Base-by-base conservation (phyloP, 2,113 vertebrate species). In the Gallinago jamesoni region DNA sequence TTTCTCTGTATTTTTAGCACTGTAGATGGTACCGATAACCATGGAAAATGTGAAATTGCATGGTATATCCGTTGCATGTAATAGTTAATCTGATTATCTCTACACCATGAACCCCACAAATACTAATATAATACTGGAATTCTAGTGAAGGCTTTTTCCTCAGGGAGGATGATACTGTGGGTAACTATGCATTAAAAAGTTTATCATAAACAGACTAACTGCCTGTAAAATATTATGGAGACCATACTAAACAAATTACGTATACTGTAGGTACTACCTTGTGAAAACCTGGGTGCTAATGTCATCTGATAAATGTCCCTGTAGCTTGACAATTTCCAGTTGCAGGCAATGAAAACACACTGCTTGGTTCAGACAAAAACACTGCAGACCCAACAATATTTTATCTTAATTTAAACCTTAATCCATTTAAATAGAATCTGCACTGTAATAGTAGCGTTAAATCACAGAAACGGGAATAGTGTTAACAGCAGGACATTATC, bases 401-500 rank as follows among this genome's bases (percentile, higher is more conserved):
- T 96, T 96, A 92, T 95, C 90, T 96, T 97, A 89, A 94, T 96
- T 97, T 95, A 96, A 96, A 67, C 82, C 53, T 70, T 96, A 97
- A 97, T 96, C 73, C 79, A 87, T 96, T 98, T 96, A 95, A 97
- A 97, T 95, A 96, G 67, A 93, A 97, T 97, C 89, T 96, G 86
- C 90, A 91, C 91, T 91, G 93, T 97, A 98, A 98, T 97, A 94
- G 95, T 69, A 33, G 89, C 2, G 41, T 96, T 98, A 98, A 98
- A 98, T 98, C 96, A 97, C 87, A 96, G 95, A 94, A 97, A 96
- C 68, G 72, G 91, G 97, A 98, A 97, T 72, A 92, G 78, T 39
- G 69, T 95, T 98, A 98, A 97, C 98, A 98, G 97, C 97, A 92
- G 97, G 97, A 96, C 96, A 97, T 97, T 98, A 98, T 97, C 95